Evolutionary conservation across 2,797 vertebrate genomes (phyloP).

Genomic region (Philypnodon macrostomus): DNA sequence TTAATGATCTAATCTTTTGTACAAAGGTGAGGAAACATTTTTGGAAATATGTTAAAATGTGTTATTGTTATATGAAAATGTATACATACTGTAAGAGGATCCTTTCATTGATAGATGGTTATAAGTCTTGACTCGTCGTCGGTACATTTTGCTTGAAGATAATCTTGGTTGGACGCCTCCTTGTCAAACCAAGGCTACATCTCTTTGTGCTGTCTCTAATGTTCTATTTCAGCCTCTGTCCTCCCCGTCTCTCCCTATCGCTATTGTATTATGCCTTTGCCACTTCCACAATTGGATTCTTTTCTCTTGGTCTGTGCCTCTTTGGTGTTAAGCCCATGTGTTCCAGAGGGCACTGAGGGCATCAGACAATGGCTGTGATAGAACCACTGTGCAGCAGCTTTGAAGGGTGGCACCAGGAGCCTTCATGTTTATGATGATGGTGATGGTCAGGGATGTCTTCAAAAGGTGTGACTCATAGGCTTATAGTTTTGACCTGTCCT

Average conservation of each 20-base stretch:
- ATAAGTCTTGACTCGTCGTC: constrained; percentile 56
- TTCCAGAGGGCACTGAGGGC: constrained; percentile 51
- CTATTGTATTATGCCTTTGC: constrained; percentile 60
- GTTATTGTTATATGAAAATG: constrained; percentile 1
- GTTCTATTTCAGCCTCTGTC: constrained; percentile 28
- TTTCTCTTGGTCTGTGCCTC: constrained; percentile 45
- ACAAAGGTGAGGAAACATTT: too few relatives aligned
- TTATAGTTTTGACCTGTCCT: too few relatives aligned
- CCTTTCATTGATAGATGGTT: constrained; percentile 53
- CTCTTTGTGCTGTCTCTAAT: constrained; percentile 34
- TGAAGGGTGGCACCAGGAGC: constrained; percentile 56
- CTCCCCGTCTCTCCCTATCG: constrained; percentile 49
- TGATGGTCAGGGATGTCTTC: too few relatives aligned
- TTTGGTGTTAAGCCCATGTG: constrained; percentile 39
- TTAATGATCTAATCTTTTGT: too few relatives aligned
- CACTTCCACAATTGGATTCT: constrained; percentile 53
- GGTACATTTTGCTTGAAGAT: constrained; percentile 44
- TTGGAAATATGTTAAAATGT: too few relatives aligned
- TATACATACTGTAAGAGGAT: constrained; percentile 64
- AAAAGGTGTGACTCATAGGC: too few relatives aligned
- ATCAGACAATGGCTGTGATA: constrained; percentile 58
- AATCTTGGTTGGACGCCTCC: constrained; percentile 22
- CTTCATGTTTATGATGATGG: constrained; percentile 10
- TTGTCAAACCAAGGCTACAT: constrained; percentile 22
- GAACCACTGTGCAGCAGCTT: constrained; percentile 48